These are phyloP conservation scores for Psittacula echo DNA, from an alignment of 2,797 vertebrate species.

Conservation along the genomic window DNA sequence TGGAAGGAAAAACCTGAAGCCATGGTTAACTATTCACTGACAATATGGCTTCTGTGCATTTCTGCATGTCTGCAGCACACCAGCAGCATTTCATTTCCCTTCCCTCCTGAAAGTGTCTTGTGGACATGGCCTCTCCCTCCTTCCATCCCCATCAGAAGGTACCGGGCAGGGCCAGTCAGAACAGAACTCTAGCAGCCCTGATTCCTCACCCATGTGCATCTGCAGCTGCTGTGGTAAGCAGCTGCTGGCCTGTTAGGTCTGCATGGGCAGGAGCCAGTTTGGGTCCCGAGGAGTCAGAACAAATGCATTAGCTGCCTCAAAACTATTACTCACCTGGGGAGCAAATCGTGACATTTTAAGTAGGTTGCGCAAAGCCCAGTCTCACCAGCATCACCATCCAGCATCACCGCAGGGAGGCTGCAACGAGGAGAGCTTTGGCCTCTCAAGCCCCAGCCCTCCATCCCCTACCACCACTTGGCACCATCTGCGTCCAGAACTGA, in stretches of 20 bases:
- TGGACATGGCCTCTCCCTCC: neutral
- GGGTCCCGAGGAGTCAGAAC: neutral
- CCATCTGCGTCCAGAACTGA: neutral
- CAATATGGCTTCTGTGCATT: neutral
- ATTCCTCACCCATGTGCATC: fast-evolving
- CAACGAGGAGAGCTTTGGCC: neutral
- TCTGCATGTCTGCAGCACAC: neutral
- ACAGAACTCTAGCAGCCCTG: neutral
- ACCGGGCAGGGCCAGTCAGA: fast-evolving
- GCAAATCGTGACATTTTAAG: neutral
- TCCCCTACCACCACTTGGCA: neutral
- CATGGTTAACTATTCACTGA: neutral
- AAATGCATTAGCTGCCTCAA: neutral
- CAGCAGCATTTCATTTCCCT: neutral
- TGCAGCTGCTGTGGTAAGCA: fast-evolving
- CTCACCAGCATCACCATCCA: neutral
- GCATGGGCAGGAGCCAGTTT: fast-evolving
- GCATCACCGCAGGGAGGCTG: neutral
- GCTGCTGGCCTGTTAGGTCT: neutral
- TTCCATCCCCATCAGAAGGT: neutral
- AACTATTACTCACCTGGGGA: neutral
- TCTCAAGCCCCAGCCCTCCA: neutral
- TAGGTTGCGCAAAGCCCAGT: neutral
- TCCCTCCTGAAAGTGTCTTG: neutral
- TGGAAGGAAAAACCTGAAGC: neutral